A percentile compares a stretch with the other conserved stretches of the same genome.
Evolutionary conservation across 2,888 invertebrate species (phyloP).

Genomic region (Anagyrus pseudococci): DNA sequence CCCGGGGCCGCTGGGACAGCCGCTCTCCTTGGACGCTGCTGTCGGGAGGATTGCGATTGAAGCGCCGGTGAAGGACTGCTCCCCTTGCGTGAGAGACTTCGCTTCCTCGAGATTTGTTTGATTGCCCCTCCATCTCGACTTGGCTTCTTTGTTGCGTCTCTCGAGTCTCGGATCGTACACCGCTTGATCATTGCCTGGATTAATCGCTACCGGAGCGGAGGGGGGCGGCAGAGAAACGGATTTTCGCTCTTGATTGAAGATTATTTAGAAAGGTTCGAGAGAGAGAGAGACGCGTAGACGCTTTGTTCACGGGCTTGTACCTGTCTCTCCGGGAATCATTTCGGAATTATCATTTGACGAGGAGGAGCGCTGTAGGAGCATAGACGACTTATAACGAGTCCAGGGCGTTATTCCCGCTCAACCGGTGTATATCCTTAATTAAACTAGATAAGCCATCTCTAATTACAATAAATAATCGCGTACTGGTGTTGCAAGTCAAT

Average conservation of each 20-base stretch:
- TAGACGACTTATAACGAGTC: too few relatives aligned
- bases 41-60: conserved; percentile 8
- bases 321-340: too few relatives aligned
- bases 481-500: too few relatives aligned
- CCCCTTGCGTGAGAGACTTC: not conserved
- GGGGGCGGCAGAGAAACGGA: not conserved
- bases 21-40: conserved; percentile 14
- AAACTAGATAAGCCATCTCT: too few relatives aligned
- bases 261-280: too few relatives aligned
- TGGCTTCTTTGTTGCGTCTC: conserved; percentile 2
- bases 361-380: too few relatives aligned
- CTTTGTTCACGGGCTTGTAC: too few relatives aligned
- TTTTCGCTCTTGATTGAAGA: too few relatives aligned
- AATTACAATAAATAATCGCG: not conserved
- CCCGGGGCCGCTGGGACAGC: not conserved
- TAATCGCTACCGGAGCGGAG: not conserved
- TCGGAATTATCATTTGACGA: too few relatives aligned
- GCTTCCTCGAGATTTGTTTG: conserved; percentile 7
- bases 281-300: too few relatives aligned
- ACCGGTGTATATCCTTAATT: too few relatives aligned
- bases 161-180: not conserved
- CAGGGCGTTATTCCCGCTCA: too few relatives aligned
- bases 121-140: not conserved
- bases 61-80: not conserved
- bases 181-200: not conserved